Conservation (phyloP, 92 coral and sea anemone species). For the Phenganax stokvisi region DNA sequence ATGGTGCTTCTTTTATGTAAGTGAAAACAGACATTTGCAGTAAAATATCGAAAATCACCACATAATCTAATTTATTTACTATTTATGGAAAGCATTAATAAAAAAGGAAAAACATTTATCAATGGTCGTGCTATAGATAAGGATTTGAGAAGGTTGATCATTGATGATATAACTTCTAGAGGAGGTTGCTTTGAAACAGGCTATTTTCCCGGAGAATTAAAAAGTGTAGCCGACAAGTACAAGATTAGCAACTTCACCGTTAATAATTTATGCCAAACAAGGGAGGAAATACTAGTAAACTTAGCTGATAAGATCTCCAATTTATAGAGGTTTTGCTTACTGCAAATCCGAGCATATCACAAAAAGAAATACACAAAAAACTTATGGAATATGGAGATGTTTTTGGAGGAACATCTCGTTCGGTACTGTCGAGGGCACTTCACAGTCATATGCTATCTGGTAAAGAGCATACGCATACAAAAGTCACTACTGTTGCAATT, state of each 20-base stretch:
- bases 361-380: constrained; percentile 26
- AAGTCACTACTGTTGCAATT: constrained; percentile 23
- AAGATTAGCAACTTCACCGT: constrained; percentile 9
- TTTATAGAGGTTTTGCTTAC: constrained; percentile 31
- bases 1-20: too few relatives aligned
- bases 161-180: neutral
- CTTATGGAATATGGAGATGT: constrained; percentile 34
- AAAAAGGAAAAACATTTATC: too few relatives aligned
- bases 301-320: neutral
- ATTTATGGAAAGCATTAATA: too few relatives aligned
- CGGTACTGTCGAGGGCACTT: constrained; percentile 38
- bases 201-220: constrained; percentile 12
- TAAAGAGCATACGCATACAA: constrained; percentile 36
- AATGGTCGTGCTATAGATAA: neutral
- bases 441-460: constrained; percentile 32
- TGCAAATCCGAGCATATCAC: constrained; percentile 41
- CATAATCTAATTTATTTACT: too few relatives aligned
- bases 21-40: too few relatives aligned
- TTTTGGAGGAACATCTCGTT: constrained; percentile 41
- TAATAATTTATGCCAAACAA: constrained; percentile 10
- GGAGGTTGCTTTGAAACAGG: constrained; percentile 1
- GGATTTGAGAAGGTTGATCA: neutral
- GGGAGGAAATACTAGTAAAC: constrained; percentile 9
- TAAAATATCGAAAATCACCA: too few relatives aligned
- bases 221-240: constrained; percentile 5